These are phyloP conservation scores for Pandemis corylana DNA, from an alignment of 2,888 invertebrate species.

Conservation along the genomic window DNA sequence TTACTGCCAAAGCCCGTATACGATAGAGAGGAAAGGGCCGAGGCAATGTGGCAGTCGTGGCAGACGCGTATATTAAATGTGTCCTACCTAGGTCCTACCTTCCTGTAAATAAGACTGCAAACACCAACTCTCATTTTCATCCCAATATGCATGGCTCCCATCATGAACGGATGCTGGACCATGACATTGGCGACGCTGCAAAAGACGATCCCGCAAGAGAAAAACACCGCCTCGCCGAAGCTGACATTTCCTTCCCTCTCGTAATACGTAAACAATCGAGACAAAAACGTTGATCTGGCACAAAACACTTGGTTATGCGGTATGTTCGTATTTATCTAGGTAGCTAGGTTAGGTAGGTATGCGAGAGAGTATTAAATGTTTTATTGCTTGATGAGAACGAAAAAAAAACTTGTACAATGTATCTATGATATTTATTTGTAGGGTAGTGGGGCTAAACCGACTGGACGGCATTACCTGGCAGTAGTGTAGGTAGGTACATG, in stretches of 20 bases:
- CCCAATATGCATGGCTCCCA: conserved; percentile 90
- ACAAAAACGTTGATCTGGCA: conserved; percentile 85
- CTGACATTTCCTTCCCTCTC: conserved; percentile 76
- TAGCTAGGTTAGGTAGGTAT: neutral
- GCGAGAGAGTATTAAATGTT: no score
- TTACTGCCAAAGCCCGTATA: no score
- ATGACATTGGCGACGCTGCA: conserved; percentile 87
- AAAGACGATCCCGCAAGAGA: conserved; percentile 87
- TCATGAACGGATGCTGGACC: conserved; percentile 88
- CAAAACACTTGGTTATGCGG: neutral
- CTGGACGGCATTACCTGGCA: no score
- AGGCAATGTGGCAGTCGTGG: no score
- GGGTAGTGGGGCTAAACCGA: no score
- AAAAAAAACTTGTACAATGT: no score
- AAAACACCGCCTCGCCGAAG: conserved; percentile 87
- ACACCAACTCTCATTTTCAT: conserved; percentile 93
- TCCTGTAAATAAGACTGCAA: conserved; percentile 93
- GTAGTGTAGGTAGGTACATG: no score
- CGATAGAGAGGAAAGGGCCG: no score
- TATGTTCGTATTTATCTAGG: neutral
- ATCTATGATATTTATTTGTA: no score
- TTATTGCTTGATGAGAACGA: no score
- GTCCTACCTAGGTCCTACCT: conserved; percentile 79
- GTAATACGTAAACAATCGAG: conserved; percentile 86
- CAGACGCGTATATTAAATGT: no score